Evolutionary conservation across 2,113 vertebrate species (phyloP).

Genomic region (Corvus cornix): DNA sequence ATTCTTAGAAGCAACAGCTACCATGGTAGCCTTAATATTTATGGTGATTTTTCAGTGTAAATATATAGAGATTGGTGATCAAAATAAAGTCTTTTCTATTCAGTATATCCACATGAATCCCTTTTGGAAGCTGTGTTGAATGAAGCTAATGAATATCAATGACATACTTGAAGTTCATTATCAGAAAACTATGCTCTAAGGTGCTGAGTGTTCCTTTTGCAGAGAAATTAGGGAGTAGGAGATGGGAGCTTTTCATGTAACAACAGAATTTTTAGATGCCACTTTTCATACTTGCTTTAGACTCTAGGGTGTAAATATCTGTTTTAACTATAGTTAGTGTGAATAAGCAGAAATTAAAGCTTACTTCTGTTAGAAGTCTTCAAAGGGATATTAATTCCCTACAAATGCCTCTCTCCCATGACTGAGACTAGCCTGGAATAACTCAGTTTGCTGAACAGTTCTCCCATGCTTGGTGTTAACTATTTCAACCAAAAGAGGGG

Average conservation of each 20-base stretch:
- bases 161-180: not conserved
- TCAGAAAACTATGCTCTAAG: not conserved
- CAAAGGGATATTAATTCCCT: not conserved
- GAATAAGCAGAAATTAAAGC: not conserved
- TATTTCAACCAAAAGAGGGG: not conserved
- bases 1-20: not conserved
- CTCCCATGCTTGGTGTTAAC: not conserved
- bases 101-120: not conserved
- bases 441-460: not conserved
- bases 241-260: not conserved
- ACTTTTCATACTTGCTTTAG: not conserved
- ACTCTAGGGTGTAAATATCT: not conserved
- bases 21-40: not conserved
- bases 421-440: not conserved
- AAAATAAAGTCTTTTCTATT: not conserved
- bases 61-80: not conserved
- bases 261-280: not conserved
- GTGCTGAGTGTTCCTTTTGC: not conserved
- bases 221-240: not conserved
- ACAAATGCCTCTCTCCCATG: not conserved
- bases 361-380: not conserved
- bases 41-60: not conserved
- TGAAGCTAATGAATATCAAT: not conserved
- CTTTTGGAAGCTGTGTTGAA: not conserved
- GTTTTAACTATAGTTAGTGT: not conserved